These are phyloP conservation scores for Norana najaformis DNA, from an alignment of 2,888 invertebrate species.

Conservation along the genomic window DNA sequence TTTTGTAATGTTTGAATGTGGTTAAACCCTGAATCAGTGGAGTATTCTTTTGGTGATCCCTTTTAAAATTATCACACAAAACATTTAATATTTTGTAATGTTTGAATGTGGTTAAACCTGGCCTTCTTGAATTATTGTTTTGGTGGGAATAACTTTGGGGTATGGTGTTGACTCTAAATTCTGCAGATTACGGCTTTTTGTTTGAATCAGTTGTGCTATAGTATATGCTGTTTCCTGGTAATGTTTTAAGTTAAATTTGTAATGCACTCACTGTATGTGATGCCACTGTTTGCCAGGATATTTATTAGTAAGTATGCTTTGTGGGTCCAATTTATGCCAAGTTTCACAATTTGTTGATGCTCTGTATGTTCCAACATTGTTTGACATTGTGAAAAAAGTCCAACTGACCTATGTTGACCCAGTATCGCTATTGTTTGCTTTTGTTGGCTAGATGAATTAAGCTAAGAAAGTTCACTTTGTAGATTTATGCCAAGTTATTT, in stretches of 20 bases:
- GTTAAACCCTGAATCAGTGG: neutral
- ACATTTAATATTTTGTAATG: neutral
- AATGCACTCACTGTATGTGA: neutral
- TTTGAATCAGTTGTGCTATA: neutral
- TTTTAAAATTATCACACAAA: neutral
- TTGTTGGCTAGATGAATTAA: neutral
- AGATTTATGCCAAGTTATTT: neutral
- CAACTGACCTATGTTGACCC: neutral
- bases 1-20: neutral
- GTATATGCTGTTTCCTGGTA: neutral
- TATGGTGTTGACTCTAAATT: neutral
- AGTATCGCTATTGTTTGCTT: neutral
- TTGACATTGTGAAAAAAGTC: too few species aligned
- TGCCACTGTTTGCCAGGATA: too few species aligned
- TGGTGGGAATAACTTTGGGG: neutral
- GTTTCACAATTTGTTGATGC: neutral
- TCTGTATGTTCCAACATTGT: neutral
- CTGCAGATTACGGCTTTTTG: neutral
- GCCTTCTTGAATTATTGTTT: neutral
- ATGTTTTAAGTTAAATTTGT: neutral
- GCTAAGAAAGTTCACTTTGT: neutral
- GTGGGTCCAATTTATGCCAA: neutral
- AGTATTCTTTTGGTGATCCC: neutral
- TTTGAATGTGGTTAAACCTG: neutral
- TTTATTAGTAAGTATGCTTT: too few species aligned